Conservation (phyloP, 2,888 invertebrate genomes). For the Eupithecia centaureata region DNA sequence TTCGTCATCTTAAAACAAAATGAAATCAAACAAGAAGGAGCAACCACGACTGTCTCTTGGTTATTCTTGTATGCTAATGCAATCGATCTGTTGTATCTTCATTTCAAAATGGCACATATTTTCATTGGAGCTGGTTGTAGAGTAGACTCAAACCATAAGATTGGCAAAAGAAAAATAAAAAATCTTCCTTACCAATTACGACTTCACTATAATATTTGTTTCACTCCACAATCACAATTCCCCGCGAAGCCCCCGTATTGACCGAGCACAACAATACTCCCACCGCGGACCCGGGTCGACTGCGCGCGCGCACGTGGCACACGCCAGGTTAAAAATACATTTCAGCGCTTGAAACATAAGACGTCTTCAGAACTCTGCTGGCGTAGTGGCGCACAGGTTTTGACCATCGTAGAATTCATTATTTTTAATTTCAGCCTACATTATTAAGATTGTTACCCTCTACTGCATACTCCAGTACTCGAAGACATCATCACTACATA, state of each 20-base stretch:
- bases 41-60: not conserved
- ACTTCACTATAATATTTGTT: not conserved
- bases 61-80: not conserved
- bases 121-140: not conserved
- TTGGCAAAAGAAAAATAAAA: not conserved
- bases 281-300: conserved; percentile 46
- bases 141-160: not conserved
- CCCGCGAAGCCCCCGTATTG: not conserved
- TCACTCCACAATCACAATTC: not conserved
- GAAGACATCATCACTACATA: too few relatives aligned
- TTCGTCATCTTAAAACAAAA: not conserved
- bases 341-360: conserved; percentile 45
- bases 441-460: too few relatives aligned
- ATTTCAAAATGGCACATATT: not conserved
- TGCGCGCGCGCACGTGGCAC: conserved; percentile 45
- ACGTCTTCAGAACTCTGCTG: conserved; percentile 16
- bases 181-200: not conserved
- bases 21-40: not conserved
- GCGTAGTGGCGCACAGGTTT: not conserved
- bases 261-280: conserved; percentile 19
- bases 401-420: too few relatives aligned
- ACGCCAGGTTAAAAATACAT: conserved; percentile 57
- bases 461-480: too few relatives aligned
- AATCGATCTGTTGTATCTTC: not conserved
- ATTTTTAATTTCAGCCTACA: too few relatives aligned